Evolutionary conservation across 2,797 vertebrate species (phyloP).

Genomic region (Pseudochirops cupreus): DNA sequence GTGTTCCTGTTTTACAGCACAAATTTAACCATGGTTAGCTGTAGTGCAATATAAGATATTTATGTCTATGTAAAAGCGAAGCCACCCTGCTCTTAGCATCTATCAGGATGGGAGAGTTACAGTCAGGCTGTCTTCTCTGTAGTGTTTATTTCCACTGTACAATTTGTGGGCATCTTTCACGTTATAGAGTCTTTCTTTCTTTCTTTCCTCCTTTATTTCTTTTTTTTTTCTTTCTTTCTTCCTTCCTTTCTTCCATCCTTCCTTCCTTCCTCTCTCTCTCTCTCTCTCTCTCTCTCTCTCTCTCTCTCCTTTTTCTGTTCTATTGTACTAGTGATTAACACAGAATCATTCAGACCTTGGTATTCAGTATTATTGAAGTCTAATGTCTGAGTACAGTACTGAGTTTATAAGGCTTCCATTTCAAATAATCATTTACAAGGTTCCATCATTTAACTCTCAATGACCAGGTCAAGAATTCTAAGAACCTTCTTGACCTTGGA

Average conservation of each 20-base stretch:
- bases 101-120: conserved; percentile 12
- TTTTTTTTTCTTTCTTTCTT: no score
- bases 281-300: no score
- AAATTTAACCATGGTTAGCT: conserved; percentile 43
- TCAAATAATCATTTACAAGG: background rate
- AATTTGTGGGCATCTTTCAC: background rate
- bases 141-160: conserved; percentile 34
- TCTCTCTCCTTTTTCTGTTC: background rate
- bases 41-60: conserved; percentile 38
- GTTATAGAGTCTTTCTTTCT: background rate
- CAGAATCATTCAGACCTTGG: background rate
- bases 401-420: background rate
- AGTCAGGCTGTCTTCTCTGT: conserved; percentile 26
- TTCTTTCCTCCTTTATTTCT: no score
- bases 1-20: conserved; percentile 34
- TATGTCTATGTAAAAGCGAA: conserved; percentile 35
- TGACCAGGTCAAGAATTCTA: background rate
- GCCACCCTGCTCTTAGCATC: background rate
- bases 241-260: no score
- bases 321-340: background rate
- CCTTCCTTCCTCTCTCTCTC: no score
- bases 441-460: background rate
- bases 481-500: background rate
- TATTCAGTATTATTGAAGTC: background rate
- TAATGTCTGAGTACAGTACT: background rate